Conservation (phyloP, 2,113 vertebrate genomes). For the Brachionichthys hirsutus region DNA sequence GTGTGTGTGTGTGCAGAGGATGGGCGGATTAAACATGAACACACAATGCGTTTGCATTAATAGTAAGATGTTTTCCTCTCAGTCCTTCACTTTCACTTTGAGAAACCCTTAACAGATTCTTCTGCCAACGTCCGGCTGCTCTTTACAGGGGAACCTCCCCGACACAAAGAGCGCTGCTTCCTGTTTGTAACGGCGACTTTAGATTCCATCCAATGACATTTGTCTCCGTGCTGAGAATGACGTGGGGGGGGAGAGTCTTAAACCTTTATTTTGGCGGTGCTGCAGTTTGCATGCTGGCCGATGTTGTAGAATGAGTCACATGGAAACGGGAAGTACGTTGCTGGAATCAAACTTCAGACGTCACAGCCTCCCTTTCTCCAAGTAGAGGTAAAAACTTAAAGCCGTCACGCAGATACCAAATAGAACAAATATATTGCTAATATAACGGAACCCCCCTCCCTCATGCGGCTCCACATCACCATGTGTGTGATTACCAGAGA, state of each 20-base stretch:
- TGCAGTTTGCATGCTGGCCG: too few relatives aligned
- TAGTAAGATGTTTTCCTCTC: background rate
- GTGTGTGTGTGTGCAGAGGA: conserved; percentile 11
- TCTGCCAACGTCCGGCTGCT: background rate
- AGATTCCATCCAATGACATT: background rate
- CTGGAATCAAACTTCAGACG: too few relatives aligned
- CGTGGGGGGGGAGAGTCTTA: background rate
- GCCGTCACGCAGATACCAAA: too few relatives aligned
- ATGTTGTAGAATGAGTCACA: too few relatives aligned
- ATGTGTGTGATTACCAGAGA: conserved; percentile 53
- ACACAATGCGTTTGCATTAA: background rate
- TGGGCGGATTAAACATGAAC: background rate
- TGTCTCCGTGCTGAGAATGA: background rate
- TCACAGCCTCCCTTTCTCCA: too few relatives aligned
- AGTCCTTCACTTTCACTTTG: background rate
- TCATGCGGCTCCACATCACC: conserved; percentile 41
- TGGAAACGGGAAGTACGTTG: too few relatives aligned
- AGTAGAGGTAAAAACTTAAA: too few relatives aligned
- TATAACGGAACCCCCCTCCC: conserved; percentile 5
- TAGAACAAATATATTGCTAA: too few relatives aligned
- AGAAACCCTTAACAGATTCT: background rate
- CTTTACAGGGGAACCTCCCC: too few relatives aligned
- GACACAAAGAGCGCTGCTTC: background rate
- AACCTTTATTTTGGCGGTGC: too few relatives aligned
- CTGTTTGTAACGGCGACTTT: background rate